phyloP scores from a whole-genome alignment of 2,113 vertebrate genomes.

The Bubo scandiacus region DNA sequence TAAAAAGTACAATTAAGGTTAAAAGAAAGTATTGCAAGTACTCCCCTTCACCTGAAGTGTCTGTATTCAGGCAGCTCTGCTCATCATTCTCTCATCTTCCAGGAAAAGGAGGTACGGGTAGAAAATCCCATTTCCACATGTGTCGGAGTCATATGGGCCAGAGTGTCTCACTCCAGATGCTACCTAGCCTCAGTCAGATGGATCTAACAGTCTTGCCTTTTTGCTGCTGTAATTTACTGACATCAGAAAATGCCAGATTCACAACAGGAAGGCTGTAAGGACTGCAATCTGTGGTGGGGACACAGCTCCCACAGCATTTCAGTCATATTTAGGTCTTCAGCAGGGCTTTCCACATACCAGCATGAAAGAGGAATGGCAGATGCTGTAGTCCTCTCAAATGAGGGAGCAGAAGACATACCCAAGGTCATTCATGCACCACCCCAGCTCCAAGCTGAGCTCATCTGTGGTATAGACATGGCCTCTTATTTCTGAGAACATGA shows the following conservation, averaged over 20 bases:
- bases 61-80: background rate
- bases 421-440: background rate
- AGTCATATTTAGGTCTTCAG: background rate
- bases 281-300: background rate
- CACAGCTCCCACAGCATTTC: background rate
- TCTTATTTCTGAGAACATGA: background rate
- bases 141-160: accelerated
- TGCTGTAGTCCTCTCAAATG: background rate
- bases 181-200: background rate
- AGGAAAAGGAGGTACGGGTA: background rate
- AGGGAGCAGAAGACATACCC: background rate
- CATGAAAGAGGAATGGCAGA: background rate
- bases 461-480: background rate
- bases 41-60: background rate
- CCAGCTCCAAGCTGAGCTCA: background rate
- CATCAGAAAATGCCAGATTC: background rate
- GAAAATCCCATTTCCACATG: background rate
- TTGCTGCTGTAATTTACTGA: background rate
- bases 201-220: background rate
- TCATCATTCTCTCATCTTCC: background rate
- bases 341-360: background rate
- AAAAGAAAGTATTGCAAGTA: background rate
- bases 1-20: background rate
- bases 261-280: background rate
- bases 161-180: background rate